Base-by-base conservation (phyloP, 2,888 invertebrate genomes). In the Chaitophorus viminalis region DNA sequence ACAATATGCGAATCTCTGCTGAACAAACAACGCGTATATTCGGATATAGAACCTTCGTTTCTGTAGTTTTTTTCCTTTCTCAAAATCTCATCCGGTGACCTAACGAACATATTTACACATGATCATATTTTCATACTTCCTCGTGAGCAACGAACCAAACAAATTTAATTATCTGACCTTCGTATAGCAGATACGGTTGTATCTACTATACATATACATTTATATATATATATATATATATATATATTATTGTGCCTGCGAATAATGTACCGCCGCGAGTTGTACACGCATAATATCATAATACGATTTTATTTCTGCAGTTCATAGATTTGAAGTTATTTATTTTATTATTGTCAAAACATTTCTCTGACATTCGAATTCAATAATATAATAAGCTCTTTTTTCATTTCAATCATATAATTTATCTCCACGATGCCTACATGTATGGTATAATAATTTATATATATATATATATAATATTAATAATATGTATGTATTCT, bases 151-250 rank as follows among this genome's bases (percentile, higher is more conserved):
- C 87, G 87, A 46, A 87, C 87, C 79, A 31, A 81, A 87, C 36
- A 25, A 75, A 74, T 87, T 87, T 87, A 87, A 87, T 87, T 81
- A 74, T n/a, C 72, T 60, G 87, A 81, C 87, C 87, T 87, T 87
- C 87, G 31, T 21, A 21, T 31, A 18, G 60, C 54, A 39, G 72
- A 74, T 18, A 33, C 84, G 70, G 29, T 70, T 29, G n/a, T n/a
- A 17, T 11, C 31, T 29, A 29, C 70, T 8, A 9, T 29, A 29
- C 29, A 8, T 46, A 46, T 21, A 25, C 60, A 21, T 25, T 21
- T 25, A 60, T 5, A 60, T 25, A 60, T 25, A 60, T 68, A 25
- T 25, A n/a, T n/a, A n/a, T n/a, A n/a, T n/a, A n/a, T n/a, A n/a
- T n/a, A n/a, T n/a, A 68, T 68, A 25, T 21, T 60, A 60, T 17